These are phyloP conservation scores for Aphelenchoides avenae DNA, from an alignment of 1,140 invertebrate genomes.

Conservation along the genomic window DNA sequence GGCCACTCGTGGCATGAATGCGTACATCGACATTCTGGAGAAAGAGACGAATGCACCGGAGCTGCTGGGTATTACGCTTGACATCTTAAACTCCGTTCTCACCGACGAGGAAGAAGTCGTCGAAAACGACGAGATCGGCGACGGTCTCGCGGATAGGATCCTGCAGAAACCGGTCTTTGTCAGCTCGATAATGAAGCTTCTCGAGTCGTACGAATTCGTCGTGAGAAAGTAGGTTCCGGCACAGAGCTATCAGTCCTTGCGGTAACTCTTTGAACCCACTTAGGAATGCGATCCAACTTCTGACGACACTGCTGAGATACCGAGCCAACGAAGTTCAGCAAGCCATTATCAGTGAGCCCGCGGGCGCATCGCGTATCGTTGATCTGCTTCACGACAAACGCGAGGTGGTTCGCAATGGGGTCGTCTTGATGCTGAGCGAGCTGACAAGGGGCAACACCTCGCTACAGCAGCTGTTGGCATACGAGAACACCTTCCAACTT, in stretches of 20 bases:
- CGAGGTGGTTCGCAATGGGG: conserved; percentile 83
- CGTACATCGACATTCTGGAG: conserved; percentile 68
- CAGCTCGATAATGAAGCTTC: conserved; percentile 73
- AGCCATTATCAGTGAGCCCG: conserved; percentile 83
- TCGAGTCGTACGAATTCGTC: conserved; percentile 69
- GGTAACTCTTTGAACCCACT: conserved; percentile 20
- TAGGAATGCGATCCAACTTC: conserved; percentile 70
- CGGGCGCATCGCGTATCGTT: conserved; percentile 96
- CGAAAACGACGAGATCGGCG: conserved; percentile 68
- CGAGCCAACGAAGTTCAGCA: conserved; percentile 85
- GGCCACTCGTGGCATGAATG: conserved; percentile 86
- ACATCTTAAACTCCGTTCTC: conserved; percentile 84
- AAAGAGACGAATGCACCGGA: conserved; percentile 80
- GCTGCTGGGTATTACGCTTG: conserved; percentile 82
- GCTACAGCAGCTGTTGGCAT: conserved; percentile 98
- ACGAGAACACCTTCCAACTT: conserved; percentile 95
- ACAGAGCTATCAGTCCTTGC: not conserved
- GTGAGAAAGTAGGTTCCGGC: conserved; percentile 45
- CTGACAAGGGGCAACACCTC: conserved; percentile 92
- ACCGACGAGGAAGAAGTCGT: conserved; percentile 65
- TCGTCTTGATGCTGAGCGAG: conserved; percentile 82
- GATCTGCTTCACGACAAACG: conserved; percentile 77
- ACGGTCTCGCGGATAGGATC: conserved; percentile 97
- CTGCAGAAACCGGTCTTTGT: conserved; percentile 86
- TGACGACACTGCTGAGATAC: conserved; percentile 75